These are phyloP conservation scores for Pitta sordida DNA, from an alignment of 2,113 vertebrate species.

Conservation along the genomic window DNA sequence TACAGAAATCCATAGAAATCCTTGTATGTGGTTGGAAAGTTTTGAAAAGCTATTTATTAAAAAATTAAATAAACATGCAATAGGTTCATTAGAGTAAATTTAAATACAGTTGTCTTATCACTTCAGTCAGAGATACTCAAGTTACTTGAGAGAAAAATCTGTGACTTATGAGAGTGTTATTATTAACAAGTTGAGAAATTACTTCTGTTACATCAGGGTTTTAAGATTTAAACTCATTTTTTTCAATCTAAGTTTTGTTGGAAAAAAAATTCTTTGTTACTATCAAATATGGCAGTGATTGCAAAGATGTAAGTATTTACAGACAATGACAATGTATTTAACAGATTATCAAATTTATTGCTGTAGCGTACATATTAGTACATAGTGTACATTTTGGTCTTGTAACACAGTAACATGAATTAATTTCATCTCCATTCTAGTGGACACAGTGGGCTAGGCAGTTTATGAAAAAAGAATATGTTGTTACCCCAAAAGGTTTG, in stretches of 20 bases:
- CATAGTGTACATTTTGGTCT: neutral
- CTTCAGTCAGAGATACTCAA: neutral
- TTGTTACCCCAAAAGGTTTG: neutral
- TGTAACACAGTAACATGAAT: neutral
- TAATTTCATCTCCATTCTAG: neutral
- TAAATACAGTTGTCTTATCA: neutral
- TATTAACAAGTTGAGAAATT: neutral
- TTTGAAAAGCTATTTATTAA: neutral
- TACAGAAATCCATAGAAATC: neutral
- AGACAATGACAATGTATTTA: neutral
- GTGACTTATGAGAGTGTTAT: neutral
- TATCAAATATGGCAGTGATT: neutral
- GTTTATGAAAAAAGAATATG: neutral
- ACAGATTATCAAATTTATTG: neutral
- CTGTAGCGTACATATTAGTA: neutral
- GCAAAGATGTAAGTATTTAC: neutral
- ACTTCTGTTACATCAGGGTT: neutral
- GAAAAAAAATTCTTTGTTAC: neutral
- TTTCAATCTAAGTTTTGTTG: neutral
- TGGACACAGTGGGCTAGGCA: neutral
- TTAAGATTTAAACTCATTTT: neutral
- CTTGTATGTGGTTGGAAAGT: neutral
- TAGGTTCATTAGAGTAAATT: neutral
- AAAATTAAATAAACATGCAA: neutral
- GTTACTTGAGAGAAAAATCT: neutral